Conservation (phyloP, 2,797 vertebrate genomes). For the Eulemur rubriventer region DNA sequence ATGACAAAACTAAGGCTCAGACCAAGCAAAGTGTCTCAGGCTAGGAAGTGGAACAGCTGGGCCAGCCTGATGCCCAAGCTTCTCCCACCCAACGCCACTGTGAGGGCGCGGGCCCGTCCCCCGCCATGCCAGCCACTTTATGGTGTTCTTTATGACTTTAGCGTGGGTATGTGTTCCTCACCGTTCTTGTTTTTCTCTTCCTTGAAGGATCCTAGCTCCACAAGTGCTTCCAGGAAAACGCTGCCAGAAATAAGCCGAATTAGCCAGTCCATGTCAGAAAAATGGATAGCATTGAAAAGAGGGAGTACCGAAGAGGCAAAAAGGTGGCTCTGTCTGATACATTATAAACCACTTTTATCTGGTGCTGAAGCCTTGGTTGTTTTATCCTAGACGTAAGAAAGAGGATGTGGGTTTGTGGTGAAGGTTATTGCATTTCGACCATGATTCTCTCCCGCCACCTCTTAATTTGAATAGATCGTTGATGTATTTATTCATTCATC, state of each 20-base stretch:
- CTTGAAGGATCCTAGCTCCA: constrained; percentile 39
- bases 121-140: background rate
- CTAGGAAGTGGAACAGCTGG: background rate
- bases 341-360: background rate
- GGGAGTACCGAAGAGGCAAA: constrained; percentile 8
- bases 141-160: background rate
- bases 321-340: constrained; percentile 68
- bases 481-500: background rate
- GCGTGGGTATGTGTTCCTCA: background rate
- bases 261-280: background rate
- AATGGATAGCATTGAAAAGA: constrained; percentile 60
- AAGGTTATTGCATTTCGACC: constrained; percentile 4
- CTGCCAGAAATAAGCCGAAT: constrained; percentile 78
- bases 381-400: constrained; percentile 11
- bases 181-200: background rate
- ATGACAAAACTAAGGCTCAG: background rate
- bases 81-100: background rate
- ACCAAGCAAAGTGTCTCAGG: background rate
- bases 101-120: background rate
- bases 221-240: constrained; percentile 33
- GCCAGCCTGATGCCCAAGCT: background rate
- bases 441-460: background rate
- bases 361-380: background rate
- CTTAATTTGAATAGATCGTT: background rate
- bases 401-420: background rate